Evolutionary conservation across 2,888 invertebrate genomes (phyloP).

Genomic region (Hetaerina titia): DNA sequence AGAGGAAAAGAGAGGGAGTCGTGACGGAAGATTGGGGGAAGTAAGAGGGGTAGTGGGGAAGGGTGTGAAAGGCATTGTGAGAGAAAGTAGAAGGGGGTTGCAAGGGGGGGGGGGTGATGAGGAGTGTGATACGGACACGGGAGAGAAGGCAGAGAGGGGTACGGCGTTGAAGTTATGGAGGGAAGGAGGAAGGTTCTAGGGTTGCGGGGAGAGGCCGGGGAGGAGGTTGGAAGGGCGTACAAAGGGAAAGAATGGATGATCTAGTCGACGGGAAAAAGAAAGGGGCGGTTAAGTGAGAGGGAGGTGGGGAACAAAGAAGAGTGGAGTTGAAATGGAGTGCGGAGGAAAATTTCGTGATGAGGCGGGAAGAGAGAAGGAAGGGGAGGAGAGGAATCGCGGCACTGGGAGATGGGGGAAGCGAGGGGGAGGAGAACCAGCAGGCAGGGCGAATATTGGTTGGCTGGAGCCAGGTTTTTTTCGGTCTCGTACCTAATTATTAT

Average conservation of each 20-base stretch:
- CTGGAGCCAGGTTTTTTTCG: conserved; percentile 64
- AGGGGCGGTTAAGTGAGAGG: neutral
- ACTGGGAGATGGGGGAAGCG: neutral
- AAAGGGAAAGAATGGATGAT: neutral
- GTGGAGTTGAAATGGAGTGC: neutral
- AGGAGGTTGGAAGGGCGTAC: conserved; percentile 18
- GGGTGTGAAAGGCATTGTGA: conserved; percentile 32
- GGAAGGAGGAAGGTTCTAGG: neutral
- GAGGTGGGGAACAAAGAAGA: neutral
- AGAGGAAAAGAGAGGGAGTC: neutral
- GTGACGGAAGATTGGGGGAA: neutral
- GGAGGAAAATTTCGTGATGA: neutral
- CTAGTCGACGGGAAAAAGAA: neutral
- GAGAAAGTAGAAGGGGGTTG: neutral
- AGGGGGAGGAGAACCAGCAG: neutral
- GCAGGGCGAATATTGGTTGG: conserved; percentile 57
- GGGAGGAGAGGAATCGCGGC: neutral
- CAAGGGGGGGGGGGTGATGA: neutral
- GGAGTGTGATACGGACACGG: conserved; percentile 11
- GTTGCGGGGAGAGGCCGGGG: neutral
- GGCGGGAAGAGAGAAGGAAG: neutral
- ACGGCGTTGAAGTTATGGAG: neutral
- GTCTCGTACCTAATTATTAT: conserved; percentile 63
- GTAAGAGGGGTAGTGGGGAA: neutral
- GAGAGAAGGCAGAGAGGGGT: neutral